Percentiles rank a stretch among this genome's conserved stretches.
These are phyloP conservation scores for Takifugu flavidus DNA, from an alignment of 2,113 vertebrate genomes.

Conservation along the genomic window DNA sequence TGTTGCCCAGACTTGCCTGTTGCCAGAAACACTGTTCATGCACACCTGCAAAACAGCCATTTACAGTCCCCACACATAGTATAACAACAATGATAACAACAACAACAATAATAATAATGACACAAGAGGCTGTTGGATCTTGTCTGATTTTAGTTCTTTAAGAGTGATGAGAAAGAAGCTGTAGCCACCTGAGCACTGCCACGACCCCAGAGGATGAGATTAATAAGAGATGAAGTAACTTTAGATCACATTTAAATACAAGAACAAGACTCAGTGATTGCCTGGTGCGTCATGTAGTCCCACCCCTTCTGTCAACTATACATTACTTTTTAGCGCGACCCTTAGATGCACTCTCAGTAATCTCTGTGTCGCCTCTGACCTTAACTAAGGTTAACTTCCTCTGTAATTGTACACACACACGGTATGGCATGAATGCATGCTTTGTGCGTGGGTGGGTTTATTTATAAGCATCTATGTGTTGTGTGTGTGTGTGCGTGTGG, in stretches of 20 bases:
- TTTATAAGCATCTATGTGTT: conserved; percentile 45
- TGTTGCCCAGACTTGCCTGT: conserved; percentile 10
- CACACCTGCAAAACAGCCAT: too few species aligned
- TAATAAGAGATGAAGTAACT: too few species aligned
- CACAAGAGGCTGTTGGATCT: too few species aligned
- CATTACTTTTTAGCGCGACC: conserved; percentile 15
- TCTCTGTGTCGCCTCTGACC: conserved; percentile 54
- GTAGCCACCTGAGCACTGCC: too few species aligned
- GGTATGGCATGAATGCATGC: conserved; percentile 49
- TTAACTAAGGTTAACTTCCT: conserved; percentile 54
- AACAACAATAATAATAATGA: too few species aligned
- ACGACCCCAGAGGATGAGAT: too few species aligned
- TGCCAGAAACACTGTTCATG: too few species aligned
- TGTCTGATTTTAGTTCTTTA: too few species aligned
- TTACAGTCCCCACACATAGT: too few species aligned
- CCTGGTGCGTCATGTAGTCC: conserved; percentile 5
- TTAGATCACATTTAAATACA: too few species aligned
- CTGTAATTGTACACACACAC: conserved; percentile 62
- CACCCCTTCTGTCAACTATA: conserved; percentile 20
- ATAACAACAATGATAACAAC: too few species aligned
- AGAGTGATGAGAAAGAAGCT: too few species aligned
- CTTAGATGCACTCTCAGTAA: conserved; percentile 31
- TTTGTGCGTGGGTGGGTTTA: conserved; percentile 28
- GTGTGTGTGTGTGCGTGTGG: conserved; percentile 13
- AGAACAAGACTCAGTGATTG: background rate